A percentile compares a stretch with the other conserved stretches of the same genome.
These are phyloP conservation scores for Drosophila punjabiensis DNA, from an alignment of 1,140 invertebrate species.

Conservation along the genomic window DNA sequence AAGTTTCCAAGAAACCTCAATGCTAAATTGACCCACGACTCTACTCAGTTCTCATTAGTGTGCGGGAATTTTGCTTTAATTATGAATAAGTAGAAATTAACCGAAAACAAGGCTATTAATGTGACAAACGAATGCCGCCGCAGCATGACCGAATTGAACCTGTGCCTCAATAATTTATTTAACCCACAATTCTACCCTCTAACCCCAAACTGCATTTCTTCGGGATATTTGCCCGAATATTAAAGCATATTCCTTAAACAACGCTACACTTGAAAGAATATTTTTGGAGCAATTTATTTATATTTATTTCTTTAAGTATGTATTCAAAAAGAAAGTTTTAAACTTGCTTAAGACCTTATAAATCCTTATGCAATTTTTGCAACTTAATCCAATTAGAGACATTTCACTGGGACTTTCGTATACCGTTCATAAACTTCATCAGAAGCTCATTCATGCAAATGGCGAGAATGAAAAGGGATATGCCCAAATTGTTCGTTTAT, in stretches of 20 bases:
- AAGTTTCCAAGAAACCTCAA: background rate
- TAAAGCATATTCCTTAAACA: background rate
- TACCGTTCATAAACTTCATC: background rate
- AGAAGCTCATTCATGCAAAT: background rate
- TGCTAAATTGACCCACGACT: background rate
- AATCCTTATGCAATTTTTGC: background rate
- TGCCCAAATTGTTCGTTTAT: background rate
- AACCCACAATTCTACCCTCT: background rate
- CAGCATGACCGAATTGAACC: background rate
- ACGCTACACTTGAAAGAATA: background rate
- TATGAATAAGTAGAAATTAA: conserved; percentile 27
- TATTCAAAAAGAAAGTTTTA: background rate
- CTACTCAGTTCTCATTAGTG: background rate
- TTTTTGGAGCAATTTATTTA: too few species aligned
- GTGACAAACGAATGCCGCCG: conserved; percentile 5
- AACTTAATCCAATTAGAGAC: background rate
- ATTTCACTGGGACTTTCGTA: background rate
- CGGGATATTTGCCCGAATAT: background rate
- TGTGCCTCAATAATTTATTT: conserved; percentile 9
- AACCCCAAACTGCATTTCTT: background rate
- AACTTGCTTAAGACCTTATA: background rate
- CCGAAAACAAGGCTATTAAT: conserved; percentile 53
- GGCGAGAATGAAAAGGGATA: background rate
- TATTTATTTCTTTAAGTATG: background rate
- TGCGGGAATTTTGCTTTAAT: conserved; percentile 14